Conservation (phyloP, 1,140 invertebrate species). For the Xylocopa sonorina region DNA sequence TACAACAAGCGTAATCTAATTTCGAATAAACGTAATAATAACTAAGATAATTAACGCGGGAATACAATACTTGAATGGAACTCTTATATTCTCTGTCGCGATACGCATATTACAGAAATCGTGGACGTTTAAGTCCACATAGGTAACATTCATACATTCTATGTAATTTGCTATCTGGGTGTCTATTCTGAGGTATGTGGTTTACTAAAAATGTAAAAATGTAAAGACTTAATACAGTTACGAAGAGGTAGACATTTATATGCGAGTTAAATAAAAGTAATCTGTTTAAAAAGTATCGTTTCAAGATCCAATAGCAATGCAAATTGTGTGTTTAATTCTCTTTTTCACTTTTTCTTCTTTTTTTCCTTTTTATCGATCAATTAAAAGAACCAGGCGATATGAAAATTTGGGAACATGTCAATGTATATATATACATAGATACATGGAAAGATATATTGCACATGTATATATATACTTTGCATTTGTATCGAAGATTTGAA, state of each 20-base stretch:
- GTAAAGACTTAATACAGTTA: constrained; percentile 81
- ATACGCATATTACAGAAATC: constrained; percentile 46
- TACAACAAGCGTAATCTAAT: constrained; percentile 61
- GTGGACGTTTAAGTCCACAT: constrained; percentile 45
- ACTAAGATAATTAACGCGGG: constrained; percentile 64
- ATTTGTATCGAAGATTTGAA: constrained; percentile 52
- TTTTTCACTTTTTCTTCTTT: no score
- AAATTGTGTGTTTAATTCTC: no score
- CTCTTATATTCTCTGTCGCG: constrained; percentile 43
- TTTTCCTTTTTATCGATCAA: constrained; percentile 40
- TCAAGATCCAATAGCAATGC: constrained; percentile 52
- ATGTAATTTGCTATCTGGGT: constrained; percentile 68
- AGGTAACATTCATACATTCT: constrained; percentile 66
- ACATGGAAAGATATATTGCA: no score
- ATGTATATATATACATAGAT: no score
- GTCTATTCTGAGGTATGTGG: constrained; percentile 79
- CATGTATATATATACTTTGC: constrained; percentile 54
- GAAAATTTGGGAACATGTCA: constrained; percentile 73
- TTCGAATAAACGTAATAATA: constrained; percentile 60
- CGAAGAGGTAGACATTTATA: constrained; percentile 79
- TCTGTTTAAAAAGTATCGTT: constrained; percentile 50
- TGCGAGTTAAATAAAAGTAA: constrained; percentile 68
- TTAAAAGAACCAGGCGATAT: constrained; percentile 69
- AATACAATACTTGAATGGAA: constrained; percentile 63
- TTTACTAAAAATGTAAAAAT: constrained; percentile 81